Percentiles rank a stretch among this genome's conserved stretches.
Evolutionary conservation across 1,140 invertebrate genomes (phyloP).

Genomic region (Parasteatoda tepidariorum): DNA sequence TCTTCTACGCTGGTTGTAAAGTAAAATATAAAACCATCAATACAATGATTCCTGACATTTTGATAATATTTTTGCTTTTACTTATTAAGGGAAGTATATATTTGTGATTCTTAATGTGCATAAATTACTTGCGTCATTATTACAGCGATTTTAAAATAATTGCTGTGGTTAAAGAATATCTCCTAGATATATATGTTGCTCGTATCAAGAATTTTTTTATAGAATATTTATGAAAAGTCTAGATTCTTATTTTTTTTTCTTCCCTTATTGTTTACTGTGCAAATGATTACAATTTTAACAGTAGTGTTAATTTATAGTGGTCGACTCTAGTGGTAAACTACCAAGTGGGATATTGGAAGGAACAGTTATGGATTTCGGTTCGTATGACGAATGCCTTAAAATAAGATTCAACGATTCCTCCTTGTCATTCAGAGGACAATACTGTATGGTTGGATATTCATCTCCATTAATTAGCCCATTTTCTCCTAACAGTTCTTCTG

Average conservation of each 20-base stretch:
- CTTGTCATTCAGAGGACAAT: constrained; percentile 3
- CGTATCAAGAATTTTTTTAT: neutral
- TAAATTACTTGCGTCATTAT: no score
- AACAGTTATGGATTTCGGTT: constrained; percentile 50
- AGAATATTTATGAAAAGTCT: neutral
- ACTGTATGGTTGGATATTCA: constrained; percentile 34
- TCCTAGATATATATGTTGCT: no score
- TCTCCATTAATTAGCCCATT: neutral
- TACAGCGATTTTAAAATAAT: neutral
- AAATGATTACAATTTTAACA: neutral
- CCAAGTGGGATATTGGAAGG: constrained; percentile 54
- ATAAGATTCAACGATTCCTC: neutral
- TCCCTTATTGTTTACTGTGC: neutral
- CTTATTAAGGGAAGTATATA: no score
- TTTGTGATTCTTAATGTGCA: no score
- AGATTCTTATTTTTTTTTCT: neutral
- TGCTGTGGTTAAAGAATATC: neutral
- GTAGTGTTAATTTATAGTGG: constrained; percentile 53
- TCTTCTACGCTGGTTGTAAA: no score
- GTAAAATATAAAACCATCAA: no score
- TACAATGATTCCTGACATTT: no score
- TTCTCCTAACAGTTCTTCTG: neutral
- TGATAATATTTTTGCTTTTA: no score
- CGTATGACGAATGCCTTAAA: constrained; percentile 54
- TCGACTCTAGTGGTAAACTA: constrained; percentile 42